These are phyloP conservation scores for Pardosa pseudoannulata DNA, from an alignment of 2,888 invertebrate genomes.

Conservation along the genomic window DNA sequence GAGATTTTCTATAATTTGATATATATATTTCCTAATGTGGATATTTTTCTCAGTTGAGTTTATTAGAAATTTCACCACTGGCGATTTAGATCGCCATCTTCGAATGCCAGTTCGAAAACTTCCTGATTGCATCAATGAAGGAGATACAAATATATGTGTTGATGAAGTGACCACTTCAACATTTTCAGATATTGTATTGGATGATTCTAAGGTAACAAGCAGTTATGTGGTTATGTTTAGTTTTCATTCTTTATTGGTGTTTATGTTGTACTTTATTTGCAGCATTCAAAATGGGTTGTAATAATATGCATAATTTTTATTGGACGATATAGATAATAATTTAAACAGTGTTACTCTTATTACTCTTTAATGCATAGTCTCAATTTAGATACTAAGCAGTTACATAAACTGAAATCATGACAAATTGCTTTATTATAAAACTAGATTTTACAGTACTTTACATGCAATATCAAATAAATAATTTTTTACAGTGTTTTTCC, in stretches of 20 bases:
- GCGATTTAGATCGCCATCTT: constrained; percentile 78
- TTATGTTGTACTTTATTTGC: too few species aligned
- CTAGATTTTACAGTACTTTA: too few species aligned
- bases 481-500: too few species aligned
- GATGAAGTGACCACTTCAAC: constrained; percentile 83
- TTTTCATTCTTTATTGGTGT: not conserved
- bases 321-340: too few species aligned
- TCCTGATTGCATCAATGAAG: constrained; percentile 64
- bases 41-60: constrained; percentile 76
- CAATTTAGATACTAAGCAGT: too few species aligned
- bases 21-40: not conserved
- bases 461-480: too few species aligned
- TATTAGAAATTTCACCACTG: constrained; percentile 79
- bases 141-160: constrained; percentile 79
- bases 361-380: too few species aligned
- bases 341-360: too few species aligned
- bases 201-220: constrained; percentile 82
- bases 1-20: not conserved
- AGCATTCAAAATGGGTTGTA: too few species aligned
- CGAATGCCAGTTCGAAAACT: constrained; percentile 75
- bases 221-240: not conserved
- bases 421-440: too few species aligned
- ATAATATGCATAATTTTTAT: too few species aligned
- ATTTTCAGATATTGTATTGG: constrained; percentile 82
- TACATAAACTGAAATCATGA: too few species aligned